Base-by-base conservation (phyloP, 2,797 vertebrate species). In the Paguma larvata region DNA sequence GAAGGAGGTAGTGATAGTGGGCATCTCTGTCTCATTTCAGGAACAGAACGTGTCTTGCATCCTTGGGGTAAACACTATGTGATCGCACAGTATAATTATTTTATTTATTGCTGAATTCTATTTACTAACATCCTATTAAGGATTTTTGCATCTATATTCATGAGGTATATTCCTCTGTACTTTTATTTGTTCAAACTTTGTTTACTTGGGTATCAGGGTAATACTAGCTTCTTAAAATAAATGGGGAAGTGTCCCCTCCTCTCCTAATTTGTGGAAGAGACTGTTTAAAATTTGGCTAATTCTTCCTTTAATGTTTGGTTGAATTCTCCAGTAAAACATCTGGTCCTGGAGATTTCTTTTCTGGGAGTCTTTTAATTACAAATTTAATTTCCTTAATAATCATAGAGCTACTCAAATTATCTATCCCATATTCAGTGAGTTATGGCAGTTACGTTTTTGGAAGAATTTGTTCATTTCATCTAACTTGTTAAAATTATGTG, bases 61-160 rank as follows among this genome's bases (percentile, higher is more conserved):
- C 44, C 48, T 67, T 78, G 14, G 48, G 88, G 73, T 90, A 83
- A 90, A 70, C 41, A 34, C 13, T 16, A 68, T 5, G 59, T 73
- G 38, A 85, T 79, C 53, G 51, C 27, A 21, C 34, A 18, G 9
- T 73, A 48, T 23, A 89, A 68, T 85, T 84, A 34, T 79, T 91
- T 89, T 65, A 23, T 80, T 46, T 80, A 53, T 82, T 94, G n/a
- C 23, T 85, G 27, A 53, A 88, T 85, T 96, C n/a, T 80, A 56
- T 70, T 90, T 84, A n/a, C 44, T 65, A 38, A n/a, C 84, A 95
- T 53, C n/a, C 84, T 82, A 2, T 83, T 79, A 56, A 79, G 13
- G 12, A 89, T 79, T 93, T 84, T 84, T 70, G 1, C 21, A 70
- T 53, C n/a, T 85, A 11, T 78, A 84, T 85, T 85, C 23, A 14